These are phyloP conservation scores for Morelia viridis DNA, from an alignment of 2,797 vertebrate species.

Conservation along the genomic window DNA sequence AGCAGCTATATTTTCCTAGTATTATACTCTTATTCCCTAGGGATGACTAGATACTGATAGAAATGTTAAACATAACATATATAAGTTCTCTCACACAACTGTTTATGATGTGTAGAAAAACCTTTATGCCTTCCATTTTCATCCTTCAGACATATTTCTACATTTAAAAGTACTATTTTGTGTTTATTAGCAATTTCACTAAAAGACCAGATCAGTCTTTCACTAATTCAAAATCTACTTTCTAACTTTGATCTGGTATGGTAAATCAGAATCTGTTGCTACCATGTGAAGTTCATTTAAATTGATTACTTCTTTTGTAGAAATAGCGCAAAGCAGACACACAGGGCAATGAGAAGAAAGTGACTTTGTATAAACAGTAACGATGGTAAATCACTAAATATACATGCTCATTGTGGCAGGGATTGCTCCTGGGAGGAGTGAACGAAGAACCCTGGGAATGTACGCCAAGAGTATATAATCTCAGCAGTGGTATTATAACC, in stretches of 20 bases:
- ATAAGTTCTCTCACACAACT: constrained; percentile 36
- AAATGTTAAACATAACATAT: constrained; percentile 25
- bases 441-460: too few relatives aligned
- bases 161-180: constrained; percentile 46
- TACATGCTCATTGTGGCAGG: too few relatives aligned
- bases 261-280: constrained; percentile 79
- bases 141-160: constrained; percentile 22
- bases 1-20: not conserved
- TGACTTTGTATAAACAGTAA: constrained; percentile 41
- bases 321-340: constrained; percentile 62
- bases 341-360: constrained; percentile 66
- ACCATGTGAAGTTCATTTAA: constrained; percentile 74
- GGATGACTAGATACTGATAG: not conserved
- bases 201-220: constrained; percentile 60
- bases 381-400: too few relatives aligned
- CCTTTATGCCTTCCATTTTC: constrained; percentile 44
- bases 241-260: constrained; percentile 73
- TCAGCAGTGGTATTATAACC: too few relatives aligned
- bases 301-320: constrained; percentile 19
- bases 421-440: too few relatives aligned
- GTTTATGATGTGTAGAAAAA: constrained; percentile 42
- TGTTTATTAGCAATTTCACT: constrained; percentile 48
- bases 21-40: not conserved
- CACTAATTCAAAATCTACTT: constrained; percentile 66
- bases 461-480: too few relatives aligned